Evolutionary conservation across 2,888 invertebrate genomes (phyloP).

Genomic region (Drosophila imparisetae): DNA sequence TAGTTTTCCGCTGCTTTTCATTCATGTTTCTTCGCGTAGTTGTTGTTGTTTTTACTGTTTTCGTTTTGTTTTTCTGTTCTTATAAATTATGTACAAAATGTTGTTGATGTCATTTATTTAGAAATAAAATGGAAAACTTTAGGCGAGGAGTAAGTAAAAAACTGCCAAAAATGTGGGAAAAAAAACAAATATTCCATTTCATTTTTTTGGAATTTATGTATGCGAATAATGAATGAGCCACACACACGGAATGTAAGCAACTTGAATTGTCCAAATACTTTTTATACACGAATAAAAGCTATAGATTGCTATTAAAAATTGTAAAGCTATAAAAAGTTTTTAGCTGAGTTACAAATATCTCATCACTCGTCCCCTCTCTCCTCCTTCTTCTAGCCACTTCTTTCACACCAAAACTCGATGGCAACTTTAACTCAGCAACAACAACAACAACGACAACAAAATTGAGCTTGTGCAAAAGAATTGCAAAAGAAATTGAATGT

Average conservation of each 20-base stretch:
- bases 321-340: slow-evolving; percentile 12
- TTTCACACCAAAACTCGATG: slow-evolving; percentile 14
- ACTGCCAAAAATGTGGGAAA: neutral
- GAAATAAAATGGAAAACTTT: slow-evolving; percentile 47
- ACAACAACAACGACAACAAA: slow-evolving; percentile 1
- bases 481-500: slow-evolving; percentile 36
- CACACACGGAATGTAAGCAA: neutral
- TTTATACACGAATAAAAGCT: slow-evolving; percentile 4
- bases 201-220: neutral
- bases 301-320: slow-evolving; percentile 4
- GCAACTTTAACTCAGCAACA: slow-evolving; percentile 20
- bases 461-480: slow-evolving; percentile 35
- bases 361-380: neutral
- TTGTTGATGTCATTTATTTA: slow-evolving; percentile 60
- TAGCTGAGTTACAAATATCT: slow-evolving; percentile 10
- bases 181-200: neutral
- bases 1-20: slow-evolving; percentile 55
- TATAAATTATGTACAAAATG: slow-evolving; percentile 64
- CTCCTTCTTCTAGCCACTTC: neutral
- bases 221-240: neutral
- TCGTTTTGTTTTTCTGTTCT: slow-evolving; percentile 37
- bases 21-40: slow-evolving; percentile 46
- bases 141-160: neutral
- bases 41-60: slow-evolving; percentile 29
- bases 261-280: neutral